Conservation (phyloP, 2,888 invertebrate species). For the Epiperipatus broadwayi region DNA sequence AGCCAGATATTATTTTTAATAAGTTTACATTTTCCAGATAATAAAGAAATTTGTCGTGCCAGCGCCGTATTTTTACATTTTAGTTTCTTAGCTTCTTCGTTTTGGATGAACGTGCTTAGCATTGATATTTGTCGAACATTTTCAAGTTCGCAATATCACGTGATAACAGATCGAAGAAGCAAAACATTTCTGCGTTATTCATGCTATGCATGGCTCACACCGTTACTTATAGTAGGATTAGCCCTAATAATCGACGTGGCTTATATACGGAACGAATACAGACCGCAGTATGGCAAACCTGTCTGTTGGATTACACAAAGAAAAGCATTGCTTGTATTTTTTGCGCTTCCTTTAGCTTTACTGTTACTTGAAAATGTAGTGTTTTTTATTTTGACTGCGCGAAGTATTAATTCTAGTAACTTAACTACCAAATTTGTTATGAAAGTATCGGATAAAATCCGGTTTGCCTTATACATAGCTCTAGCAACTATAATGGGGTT, state of each 20-base stretch:
- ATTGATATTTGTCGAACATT: conserved; percentile 32
- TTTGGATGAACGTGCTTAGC: conserved; percentile 33
- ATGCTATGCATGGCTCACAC: conserved; percentile 13
- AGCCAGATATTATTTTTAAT: too few species aligned
- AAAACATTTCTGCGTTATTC: too few species aligned
- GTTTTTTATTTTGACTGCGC: conserved; percentile 26
- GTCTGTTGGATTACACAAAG: conserved; percentile 30
- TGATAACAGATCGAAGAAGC: too few species aligned
- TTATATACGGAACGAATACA: conserved; percentile 12
- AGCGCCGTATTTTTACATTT: conserved; percentile 28
- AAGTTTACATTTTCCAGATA: too few species aligned
- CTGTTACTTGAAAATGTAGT: conserved; percentile 27
- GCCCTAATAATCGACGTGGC: conserved; percentile 1
- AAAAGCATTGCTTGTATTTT: conserved; percentile 26
- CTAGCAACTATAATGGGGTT: conserved; percentile 31
- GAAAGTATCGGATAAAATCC: conserved; percentile 18
- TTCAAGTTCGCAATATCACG: conserved; percentile 14
- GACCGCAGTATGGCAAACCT: conserved; percentile 21
- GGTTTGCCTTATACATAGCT: conserved; percentile 26
- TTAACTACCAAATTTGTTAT: conserved; percentile 19
- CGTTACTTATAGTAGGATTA: neutral
- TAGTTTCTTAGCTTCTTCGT: conserved; percentile 29
- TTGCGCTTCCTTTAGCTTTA: conserved; percentile 27
- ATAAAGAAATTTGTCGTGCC: too few species aligned
- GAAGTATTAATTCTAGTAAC: too few species aligned